Evolutionary conservation across 2,888 invertebrate genomes (phyloP).

Genomic region (Nemotelus pantherinus): DNA sequence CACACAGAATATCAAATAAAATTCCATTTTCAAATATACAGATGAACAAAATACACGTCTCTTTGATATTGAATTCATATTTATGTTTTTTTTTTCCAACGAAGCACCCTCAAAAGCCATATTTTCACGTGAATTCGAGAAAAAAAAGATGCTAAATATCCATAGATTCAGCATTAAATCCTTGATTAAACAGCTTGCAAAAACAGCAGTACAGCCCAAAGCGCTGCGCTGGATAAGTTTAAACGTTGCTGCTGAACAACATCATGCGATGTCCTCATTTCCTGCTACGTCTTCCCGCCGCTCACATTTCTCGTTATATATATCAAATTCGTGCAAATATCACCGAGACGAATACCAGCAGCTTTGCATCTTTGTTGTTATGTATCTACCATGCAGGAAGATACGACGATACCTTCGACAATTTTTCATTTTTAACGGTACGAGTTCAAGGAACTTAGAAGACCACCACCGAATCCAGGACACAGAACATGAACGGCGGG

Average conservation of each 20-base stretch:
- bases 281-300: neutral
- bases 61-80: too few relatives aligned
- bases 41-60: too few relatives aligned
- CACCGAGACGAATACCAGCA: neutral
- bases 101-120: neutral
- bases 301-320: neutral
- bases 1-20: too few relatives aligned
- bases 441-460: neutral
- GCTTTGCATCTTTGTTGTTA: neutral
- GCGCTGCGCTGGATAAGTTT: neutral
- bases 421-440: neutral
- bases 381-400: neutral
- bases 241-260: neutral
- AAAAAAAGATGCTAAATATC: conserved; percentile 13
- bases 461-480: neutral
- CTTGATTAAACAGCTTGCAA: conserved; percentile 25
- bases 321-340: neutral
- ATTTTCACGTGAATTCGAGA: neutral
- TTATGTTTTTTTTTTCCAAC: too few relatives aligned
- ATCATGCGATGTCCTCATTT: conserved; percentile 17
- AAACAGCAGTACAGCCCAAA: neutral
- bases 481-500: neutral
- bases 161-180: conserved; percentile 30
- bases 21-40: too few relatives aligned
- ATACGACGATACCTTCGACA: neutral